Evolutionary conservation across 2,797 vertebrate genomes (phyloP), one percentile per base, ranked within the genome.

Genomic region (Mus minutoides): DNA sequence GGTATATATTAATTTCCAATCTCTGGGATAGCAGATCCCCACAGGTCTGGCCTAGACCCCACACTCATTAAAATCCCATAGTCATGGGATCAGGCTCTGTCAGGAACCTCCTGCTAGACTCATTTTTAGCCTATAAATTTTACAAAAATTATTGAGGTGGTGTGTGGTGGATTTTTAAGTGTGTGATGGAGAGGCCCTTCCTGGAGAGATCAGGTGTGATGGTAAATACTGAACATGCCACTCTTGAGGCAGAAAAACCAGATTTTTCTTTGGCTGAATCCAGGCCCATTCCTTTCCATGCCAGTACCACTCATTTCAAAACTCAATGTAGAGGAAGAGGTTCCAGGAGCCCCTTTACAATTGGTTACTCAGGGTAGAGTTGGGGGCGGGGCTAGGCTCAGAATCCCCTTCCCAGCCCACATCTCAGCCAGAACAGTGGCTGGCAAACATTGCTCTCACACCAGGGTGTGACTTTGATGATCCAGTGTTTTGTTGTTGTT

Each of bases 231-330:
- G 2, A 24, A 12, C 31, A 24, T 9, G 31, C 19, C 60, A 16
- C 2, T 4, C 62, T 52, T 52, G 83, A 52, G 43, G 46, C 43
- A 49, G 31, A 29, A 24, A 49, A 46, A 43, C 8, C 43, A 22
- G 10, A 12, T 2, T 71, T 73, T 71, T 43, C n/a, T 40, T 37
- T 16, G n/a, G 29, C 7, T 34, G 73, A 69, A 46, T n/a, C 4
- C 24, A 67, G 43, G 9, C 16, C 16, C 0, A 0, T 2, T 9
- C 10, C n/a, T 0, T 34, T 34, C n/a, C 14, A 10, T 0, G 0
- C 1, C 26, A 40, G 49, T 88, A 31, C n/a, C 67, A 13, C 24
- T 73, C 85, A 40, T 6, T 37, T 17, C 16, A 21, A 24, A 11
- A 77, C 17, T 16, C 31, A 22, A 4, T 0, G 6, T 58, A 21